A percentile compares a stretch with the other conserved stretches of the same genome.
phyloP scores from a whole-genome alignment of 2,888 invertebrate genomes.

The Amiota minor region DNA sequence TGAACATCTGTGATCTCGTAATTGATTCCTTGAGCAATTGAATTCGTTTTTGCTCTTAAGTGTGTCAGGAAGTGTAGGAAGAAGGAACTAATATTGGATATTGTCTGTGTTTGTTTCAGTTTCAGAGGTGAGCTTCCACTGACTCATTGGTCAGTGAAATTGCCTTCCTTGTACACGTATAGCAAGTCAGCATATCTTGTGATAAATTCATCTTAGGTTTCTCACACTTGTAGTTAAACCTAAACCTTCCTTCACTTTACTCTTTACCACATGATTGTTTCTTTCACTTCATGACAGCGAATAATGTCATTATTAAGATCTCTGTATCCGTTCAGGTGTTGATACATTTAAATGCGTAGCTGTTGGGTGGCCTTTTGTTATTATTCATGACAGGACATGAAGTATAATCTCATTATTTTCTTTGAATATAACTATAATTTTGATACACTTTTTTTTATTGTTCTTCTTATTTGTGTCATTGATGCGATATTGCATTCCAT shows the following conservation, averaged over 20 bases:
- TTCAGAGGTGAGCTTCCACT: constrained; percentile 5
- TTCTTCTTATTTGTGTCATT: neutral
- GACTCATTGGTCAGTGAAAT: constrained; percentile 47
- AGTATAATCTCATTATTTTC: too few species aligned
- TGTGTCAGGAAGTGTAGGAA: constrained; percentile 26
- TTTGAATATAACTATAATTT: too few species aligned
- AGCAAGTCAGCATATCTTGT: neutral
- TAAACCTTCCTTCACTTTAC: too few species aligned
- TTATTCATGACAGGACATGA: too few species aligned
- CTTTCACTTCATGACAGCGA: neutral
- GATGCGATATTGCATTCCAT: too few species aligned
- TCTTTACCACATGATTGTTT: too few species aligned
- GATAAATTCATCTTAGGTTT: constrained; percentile 29
- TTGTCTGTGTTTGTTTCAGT: neutral
- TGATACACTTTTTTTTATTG: neutral
- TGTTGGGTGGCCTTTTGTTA: too few species aligned
- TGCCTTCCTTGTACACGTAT: constrained; percentile 40
- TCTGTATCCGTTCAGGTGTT: constrained; percentile 23
- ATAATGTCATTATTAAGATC: constrained; percentile 1
- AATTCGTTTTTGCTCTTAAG: constrained; percentile 19
- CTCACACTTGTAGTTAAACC: constrained; percentile 24
- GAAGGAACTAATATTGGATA: neutral
- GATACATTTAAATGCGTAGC: too few species aligned
- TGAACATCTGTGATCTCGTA: constrained; percentile 21
- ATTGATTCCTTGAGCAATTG: constrained; percentile 18